Conservation (phyloP, 1,140 invertebrate genomes). For the Neodiprion fabricii region DNA sequence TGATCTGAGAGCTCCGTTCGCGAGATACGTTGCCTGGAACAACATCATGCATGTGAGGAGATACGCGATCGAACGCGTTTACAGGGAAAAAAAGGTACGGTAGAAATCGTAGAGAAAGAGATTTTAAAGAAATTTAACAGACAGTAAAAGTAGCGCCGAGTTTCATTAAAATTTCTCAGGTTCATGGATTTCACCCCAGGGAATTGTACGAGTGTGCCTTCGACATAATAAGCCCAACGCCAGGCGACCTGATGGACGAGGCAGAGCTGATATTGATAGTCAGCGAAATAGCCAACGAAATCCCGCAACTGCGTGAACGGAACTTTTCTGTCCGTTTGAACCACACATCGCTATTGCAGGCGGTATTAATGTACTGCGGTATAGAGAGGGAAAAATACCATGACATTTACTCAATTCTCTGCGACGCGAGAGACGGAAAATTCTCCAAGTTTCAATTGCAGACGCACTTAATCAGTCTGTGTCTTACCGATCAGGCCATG, state of each 20-base stretch:
- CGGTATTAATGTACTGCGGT: constrained; percentile 81
- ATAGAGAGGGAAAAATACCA: constrained; percentile 77
- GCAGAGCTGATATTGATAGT: constrained; percentile 83
- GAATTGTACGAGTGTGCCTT: constrained; percentile 92
- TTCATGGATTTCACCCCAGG: constrained; percentile 82
- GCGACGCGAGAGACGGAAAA: constrained; percentile 69
- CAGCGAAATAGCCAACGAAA: constrained; percentile 77
- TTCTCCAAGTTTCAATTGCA: constrained; percentile 74
- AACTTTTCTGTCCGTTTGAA: constrained; percentile 82
- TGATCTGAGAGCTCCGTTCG: constrained; percentile 80
- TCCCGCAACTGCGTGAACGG: constrained; percentile 70
- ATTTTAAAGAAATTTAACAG: constrained; percentile 18
- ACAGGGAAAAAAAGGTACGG: constrained; percentile 77
- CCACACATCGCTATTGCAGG: constrained; percentile 80
- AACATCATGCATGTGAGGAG: constrained; percentile 80
- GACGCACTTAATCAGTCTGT: constrained; percentile 72
- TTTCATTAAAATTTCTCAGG: constrained; percentile 33
- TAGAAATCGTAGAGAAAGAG: constrained; percentile 13
- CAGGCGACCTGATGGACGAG: constrained; percentile 77
- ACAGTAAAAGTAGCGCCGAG: not conserved
- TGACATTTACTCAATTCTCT: constrained; percentile 70
- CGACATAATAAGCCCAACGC: constrained; percentile 84
- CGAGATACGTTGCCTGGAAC: constrained; percentile 82
- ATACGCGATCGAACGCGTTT: constrained; percentile 87
- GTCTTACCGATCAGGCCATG: constrained; percentile 74